Percentiles rank a stretch among this genome's conserved stretches.
These are phyloP conservation scores for Brachyhypopomus gauderio DNA, from an alignment of 2,113 vertebrate genomes.

Conservation along the genomic window DNA sequence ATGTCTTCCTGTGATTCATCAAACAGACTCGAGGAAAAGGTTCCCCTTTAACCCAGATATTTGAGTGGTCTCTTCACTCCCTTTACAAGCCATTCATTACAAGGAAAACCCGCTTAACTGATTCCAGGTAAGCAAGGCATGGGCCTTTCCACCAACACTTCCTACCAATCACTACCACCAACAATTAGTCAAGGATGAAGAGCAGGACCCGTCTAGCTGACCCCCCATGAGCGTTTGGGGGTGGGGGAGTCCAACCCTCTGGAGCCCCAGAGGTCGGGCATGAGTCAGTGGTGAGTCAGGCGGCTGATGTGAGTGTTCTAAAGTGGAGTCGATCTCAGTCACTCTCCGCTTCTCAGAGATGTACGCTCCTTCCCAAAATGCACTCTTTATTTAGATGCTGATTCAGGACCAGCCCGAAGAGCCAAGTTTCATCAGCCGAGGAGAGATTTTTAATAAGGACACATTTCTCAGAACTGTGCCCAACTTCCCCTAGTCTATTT, in stretches of 20 bases:
- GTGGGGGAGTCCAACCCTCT: conserved; percentile 35
- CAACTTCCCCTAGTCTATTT: not conserved
- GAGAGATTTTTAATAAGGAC: conserved; percentile 20
- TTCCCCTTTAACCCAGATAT: not conserved
- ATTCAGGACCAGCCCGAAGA: conserved; percentile 40
- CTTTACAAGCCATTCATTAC: not conserved
- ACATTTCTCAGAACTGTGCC: not conserved
- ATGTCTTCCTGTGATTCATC: conserved; percentile 21
- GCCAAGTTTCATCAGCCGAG: conserved; percentile 29
- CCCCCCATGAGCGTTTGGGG: conserved; percentile 13
- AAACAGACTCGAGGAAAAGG: not conserved
- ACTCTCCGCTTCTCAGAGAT: not conserved
- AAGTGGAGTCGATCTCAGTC: not conserved
- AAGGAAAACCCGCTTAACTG: not conserved
- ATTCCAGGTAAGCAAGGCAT: not conserved
- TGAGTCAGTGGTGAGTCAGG: conserved; percentile 53
- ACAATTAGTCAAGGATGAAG: conserved; percentile 4
- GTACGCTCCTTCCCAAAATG: conserved; percentile 10
- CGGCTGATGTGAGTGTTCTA: not conserved
- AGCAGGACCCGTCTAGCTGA: conserved; percentile 16
- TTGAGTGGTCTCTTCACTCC: not conserved
- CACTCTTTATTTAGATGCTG: conserved; percentile 44
- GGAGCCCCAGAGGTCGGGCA: not conserved
- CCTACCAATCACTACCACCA: conserved; percentile 5
- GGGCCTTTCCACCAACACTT: not conserved